Conservation (phyloP, 2,888 invertebrate genomes). For the Chrysolina oricalcia region DNA sequence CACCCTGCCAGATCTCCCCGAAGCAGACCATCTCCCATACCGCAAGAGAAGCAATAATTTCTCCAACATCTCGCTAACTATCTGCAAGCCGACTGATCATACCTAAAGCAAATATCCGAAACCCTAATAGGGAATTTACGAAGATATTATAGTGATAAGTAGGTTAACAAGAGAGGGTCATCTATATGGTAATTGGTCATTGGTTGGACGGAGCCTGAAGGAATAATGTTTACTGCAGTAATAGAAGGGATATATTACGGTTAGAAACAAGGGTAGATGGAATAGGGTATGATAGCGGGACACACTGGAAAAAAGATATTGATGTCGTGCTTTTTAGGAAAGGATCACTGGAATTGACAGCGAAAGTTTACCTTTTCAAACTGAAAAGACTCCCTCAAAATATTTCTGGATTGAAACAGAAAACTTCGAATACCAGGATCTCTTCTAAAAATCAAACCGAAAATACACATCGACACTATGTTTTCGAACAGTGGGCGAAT, state of each 20-base stretch:
- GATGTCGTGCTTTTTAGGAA: neutral
- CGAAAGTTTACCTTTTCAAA: too few relatives aligned
- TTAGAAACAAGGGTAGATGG: neutral
- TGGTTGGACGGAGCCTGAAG: conserved; percentile 27
- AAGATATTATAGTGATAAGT: conserved; percentile 39
- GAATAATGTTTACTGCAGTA: conserved; percentile 40
- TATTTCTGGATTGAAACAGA: too few relatives aligned
- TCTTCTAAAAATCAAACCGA: too few relatives aligned
- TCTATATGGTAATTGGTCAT: conserved; percentile 48
- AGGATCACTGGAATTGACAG: neutral
- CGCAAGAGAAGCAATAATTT: neutral
- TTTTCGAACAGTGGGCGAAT: too few relatives aligned
- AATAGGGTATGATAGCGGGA: neutral
- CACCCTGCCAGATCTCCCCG: neutral
- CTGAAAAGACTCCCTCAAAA: too few relatives aligned
- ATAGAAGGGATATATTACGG: conserved; percentile 15
- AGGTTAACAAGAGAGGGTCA: conserved; percentile 40
- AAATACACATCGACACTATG: too few relatives aligned
- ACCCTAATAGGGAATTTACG: conserved; percentile 17
- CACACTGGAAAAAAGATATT: too few relatives aligned
- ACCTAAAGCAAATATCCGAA: conserved; percentile 15
- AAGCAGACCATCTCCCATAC: neutral
- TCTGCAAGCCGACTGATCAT: conserved; percentile 8
- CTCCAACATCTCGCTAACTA: neutral
- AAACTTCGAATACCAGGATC: too few relatives aligned